Base-by-base conservation (phyloP, 2,888 invertebrate species). In the Cremastinae sp. region DNA sequence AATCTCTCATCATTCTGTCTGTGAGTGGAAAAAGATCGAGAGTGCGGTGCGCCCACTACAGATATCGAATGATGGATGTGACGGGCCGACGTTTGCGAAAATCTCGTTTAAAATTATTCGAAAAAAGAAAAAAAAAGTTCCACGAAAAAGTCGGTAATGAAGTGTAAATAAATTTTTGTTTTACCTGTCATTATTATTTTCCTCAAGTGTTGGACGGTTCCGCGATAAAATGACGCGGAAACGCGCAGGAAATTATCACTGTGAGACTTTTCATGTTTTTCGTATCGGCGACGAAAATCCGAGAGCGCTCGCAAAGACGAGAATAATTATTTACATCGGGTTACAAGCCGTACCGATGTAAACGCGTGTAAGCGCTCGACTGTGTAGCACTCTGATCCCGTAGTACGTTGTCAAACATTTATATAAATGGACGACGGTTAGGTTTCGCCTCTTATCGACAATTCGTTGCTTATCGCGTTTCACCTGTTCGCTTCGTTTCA, bases 401-500 rank as follows among this genome's bases (percentile, higher is more conserved):
- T 43, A 16, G 47, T 28, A 28, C 16, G 10, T 28, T 55, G 28
- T 10, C 3, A 22, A 10, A 9, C 41, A 18, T 37, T 39, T 56
- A 47, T n/a, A n/a, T 35, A 66, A 7, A 35, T 1, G 12, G 9
- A 47, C 45, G 53, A 66, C 47, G 45, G 56, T 66, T 70, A 35
- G 51, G n/a, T 20, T 73, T 43, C 35, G 20, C 5, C 37, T 59
- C 58, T 65, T 73, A 73, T 73, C 73, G 73, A 55, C 53, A 16
- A 49, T 53, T 49, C 51, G 58, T 18, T 10, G 28, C 73, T 51
- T 66, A 73, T 73, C 72, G 39, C 58, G 58, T 72, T 59, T 72
- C 73, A 43, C 65, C 61, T 70, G 69, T 53, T 70, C 51, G 18
- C 53, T 47, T 49, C 28, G 28, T 59, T 45, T 8, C 51, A 8